Conservation (phyloP, 2,888 invertebrate genomes). For the Temnothorax ravouxi region DNA sequence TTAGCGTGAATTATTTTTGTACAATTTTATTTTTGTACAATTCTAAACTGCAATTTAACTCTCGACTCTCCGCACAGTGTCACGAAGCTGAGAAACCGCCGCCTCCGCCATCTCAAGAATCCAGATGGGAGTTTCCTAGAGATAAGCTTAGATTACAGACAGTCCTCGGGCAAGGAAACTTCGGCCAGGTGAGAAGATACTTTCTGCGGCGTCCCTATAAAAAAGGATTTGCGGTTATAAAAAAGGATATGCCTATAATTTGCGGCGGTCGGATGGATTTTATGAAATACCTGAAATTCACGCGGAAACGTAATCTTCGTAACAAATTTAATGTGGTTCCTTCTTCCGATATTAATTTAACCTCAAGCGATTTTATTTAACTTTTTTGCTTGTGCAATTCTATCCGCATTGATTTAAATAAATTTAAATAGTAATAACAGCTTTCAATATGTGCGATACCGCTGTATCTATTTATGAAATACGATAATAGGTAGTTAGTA, state of each 20-base stretch:
- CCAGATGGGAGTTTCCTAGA: conserved; percentile 92
- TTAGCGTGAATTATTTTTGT: conserved; percentile 49
- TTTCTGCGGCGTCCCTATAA: conserved; percentile 47
- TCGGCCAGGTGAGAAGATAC: conserved; percentile 89
- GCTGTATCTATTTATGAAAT: conserved; percentile 1
- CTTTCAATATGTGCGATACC: not conserved
- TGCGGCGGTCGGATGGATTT: conserved; percentile 39
- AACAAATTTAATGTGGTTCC: conserved; percentile 3
- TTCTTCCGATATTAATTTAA: not conserved
- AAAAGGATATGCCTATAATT: conserved; percentile 62
- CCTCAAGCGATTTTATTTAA: not conserved
- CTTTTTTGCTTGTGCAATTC: not conserved
- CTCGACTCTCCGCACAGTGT: conserved; percentile 76
- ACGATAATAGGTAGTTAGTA: conserved; percentile 8
- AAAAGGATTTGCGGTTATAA: conserved; percentile 29
- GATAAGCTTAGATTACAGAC: conserved; percentile 92
- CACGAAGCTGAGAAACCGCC: conserved; percentile 88
- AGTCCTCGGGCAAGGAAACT: conserved; percentile 94
- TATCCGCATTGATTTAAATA: not conserved
- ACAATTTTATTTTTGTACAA: conserved; percentile 62
- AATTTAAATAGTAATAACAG: conserved; percentile 13
- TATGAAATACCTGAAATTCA: conserved; percentile 23
- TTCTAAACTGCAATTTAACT: conserved; percentile 62
- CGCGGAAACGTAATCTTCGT: conserved; percentile 26
- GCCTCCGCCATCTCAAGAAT: conserved; percentile 88